A percentile compares a stretch with the other conserved stretches of the same genome.
Conservation (phyloP, 2,113 vertebrate genomes). For the Nibea albiflora region DNA sequence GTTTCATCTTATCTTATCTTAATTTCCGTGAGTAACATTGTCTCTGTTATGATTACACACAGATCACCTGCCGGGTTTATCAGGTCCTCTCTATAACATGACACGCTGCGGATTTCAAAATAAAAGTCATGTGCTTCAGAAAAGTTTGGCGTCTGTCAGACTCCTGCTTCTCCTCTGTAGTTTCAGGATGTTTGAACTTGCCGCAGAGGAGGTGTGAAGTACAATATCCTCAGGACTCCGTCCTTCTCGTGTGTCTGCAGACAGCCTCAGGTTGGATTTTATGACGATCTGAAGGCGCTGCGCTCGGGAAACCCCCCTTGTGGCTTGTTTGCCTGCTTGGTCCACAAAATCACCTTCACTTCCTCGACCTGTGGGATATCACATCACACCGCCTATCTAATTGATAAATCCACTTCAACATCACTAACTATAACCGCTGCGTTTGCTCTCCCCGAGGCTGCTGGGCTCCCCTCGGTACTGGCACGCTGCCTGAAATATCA, state of each 20-base stretch:
- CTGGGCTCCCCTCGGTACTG: not conserved
- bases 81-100: not conserved
- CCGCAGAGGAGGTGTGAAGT: constrained; percentile 13
- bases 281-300: not conserved
- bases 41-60: constrained; percentile 56
- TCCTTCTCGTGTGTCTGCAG: not conserved
- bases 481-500: not conserved
- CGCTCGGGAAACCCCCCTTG: not conserved
- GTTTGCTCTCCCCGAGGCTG: not conserved
- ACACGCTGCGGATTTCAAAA: constrained; percentile 26
- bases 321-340: not conserved
- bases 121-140: constrained; percentile 1
- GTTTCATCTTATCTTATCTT: constrained; percentile 52
- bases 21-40: constrained; percentile 40
- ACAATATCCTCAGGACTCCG: constrained; percentile 36
- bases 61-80: constrained; percentile 36
- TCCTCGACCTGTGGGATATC: constrained; percentile 12
- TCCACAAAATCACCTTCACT: constrained; percentile 27
- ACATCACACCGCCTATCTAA: not conserved
- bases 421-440: constrained; percentile 29
- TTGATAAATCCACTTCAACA: constrained; percentile 18
- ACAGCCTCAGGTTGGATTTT: constrained; percentile 1
- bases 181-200: constrained; percentile 55
- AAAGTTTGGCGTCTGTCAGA: not conserved
- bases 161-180: constrained; percentile 7